Evolutionary conservation across 2,888 invertebrate genomes (phyloP), one percentile per base, ranked within the genome.

Genomic region (Drosophila atroscutellata): DNA sequence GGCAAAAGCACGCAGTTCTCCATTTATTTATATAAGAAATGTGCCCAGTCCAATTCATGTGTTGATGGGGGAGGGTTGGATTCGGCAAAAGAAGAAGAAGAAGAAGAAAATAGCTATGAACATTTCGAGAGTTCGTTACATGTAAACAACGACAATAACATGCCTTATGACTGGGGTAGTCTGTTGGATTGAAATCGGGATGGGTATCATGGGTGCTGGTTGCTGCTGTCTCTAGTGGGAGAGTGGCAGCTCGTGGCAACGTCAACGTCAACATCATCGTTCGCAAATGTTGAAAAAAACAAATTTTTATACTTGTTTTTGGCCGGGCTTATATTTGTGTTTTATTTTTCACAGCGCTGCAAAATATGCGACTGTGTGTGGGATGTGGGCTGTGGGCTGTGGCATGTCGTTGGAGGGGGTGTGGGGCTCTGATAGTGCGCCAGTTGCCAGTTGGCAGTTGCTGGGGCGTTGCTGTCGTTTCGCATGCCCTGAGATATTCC

Each of bases 211-310:
- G 20, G 20, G 42, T 11, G 32, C 18, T 5, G 51, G n/a, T 15
- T 26, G 34, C 13, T 11, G 42, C 42, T 20, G 34, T 34, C 20
- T 42, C 28, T 69, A 32, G 47, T 49, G 52, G 50, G 28, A 9
- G 39, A 4, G 37, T 34, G 39, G 26, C 13, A 18, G 34, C 74
- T 62, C 55, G 69, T 54, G 79, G 37, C 75, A 63, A 57, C 57
- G 59, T 51, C 50, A 69, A 30, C 34, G 47, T 49, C 75, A 68
- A 81, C 86, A 66, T 65, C 59, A 55, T 83, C 88, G 83, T 90
- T 87, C 87, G 82, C 85, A 85, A 87, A 87, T 87, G 87, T 89
- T 83, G 89, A 87, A 89, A 88, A 45, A 89, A 89, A 91, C 90
- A 89, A 89, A 91, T 89, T 90, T 86, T 90, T 81, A 89, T 89